phyloP scores from a whole-genome alignment of 2,888 invertebrate genomes.

The Eulithis testata region DNA sequence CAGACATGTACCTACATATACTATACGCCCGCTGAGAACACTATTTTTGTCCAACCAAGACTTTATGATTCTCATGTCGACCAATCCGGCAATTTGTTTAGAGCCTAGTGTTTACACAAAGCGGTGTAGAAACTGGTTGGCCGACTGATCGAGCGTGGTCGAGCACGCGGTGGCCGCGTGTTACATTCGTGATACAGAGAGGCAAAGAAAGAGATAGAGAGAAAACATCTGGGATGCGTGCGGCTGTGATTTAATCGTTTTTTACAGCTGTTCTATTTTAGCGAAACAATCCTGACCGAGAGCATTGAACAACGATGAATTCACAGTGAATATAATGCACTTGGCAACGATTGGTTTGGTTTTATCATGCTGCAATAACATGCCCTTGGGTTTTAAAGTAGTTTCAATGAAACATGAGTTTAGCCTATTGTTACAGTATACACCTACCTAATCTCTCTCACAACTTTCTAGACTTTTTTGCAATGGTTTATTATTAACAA shows the following conservation, averaged over 20 bases:
- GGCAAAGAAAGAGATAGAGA: conserved; percentile 48
- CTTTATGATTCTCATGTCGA: conserved; percentile 16
- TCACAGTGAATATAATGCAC: conserved; percentile 21
- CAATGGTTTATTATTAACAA: no score
- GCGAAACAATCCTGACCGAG: conserved; percentile 25
- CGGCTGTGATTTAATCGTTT: conserved; percentile 51
- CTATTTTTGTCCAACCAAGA: conserved; percentile 23
- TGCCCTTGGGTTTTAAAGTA: conserved; percentile 6
- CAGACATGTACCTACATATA: not conserved
- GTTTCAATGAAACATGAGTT: not conserved
- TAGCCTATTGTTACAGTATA: no score
- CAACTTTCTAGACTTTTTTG: no score
- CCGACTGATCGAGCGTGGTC: conserved; percentile 44
- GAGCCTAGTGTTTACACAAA: conserved; percentile 34
- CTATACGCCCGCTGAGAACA: conserved; percentile 10
- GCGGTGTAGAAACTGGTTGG: conserved; percentile 41
- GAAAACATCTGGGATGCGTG: conserved; percentile 64
- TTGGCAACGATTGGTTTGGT: conserved; percentile 18
- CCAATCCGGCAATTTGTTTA: conserved; percentile 40
- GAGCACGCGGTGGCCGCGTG: conserved; percentile 56
- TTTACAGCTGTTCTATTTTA: conserved; percentile 45
- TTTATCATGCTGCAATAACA: conserved; percentile 18
- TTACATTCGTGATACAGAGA: conserved; percentile 45
- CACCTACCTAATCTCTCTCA: no score
- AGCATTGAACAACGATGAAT: conserved; percentile 30